These are phyloP conservation scores for Centropus bengalensis DNA, from an alignment of 2,113 vertebrate species.

Conservation along the genomic window DNA sequence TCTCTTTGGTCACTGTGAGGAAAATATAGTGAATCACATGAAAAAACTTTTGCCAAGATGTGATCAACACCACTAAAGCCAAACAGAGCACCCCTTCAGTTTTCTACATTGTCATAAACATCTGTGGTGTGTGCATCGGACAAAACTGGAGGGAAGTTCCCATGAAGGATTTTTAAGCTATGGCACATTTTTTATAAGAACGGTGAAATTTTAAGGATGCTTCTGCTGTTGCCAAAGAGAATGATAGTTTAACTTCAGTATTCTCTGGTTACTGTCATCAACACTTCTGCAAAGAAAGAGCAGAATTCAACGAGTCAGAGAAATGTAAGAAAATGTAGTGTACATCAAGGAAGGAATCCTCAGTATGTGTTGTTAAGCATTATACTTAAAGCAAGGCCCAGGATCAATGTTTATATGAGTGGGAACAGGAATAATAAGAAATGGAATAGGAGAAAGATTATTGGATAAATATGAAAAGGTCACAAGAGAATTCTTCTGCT, in stretches of 20 bases:
- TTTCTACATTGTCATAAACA: background rate
- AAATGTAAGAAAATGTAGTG: background rate
- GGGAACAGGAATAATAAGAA: background rate
- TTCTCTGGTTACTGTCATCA: background rate
- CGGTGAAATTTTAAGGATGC: background rate
- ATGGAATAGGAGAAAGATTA: background rate
- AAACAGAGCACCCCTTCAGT: fast-evolving
- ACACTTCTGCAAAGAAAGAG: background rate
- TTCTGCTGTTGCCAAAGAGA: background rate
- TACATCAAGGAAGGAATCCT: background rate
- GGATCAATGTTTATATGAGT: background rate
- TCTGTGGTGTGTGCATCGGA: background rate
- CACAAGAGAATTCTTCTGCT: background rate
- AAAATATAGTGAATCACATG: background rate
- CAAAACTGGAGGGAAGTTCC: background rate
- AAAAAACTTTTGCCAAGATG: background rate
- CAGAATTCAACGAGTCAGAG: background rate
- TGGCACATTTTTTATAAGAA: background rate
- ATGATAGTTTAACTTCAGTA: background rate
- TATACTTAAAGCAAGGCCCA: background rate
- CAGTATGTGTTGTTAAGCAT: background rate
- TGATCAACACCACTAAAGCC: background rate
- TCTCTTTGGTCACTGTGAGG: background rate
- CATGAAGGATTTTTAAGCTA: background rate
- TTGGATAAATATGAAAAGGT: background rate